These are phyloP conservation scores for Eupithecia vulgata DNA, from an alignment of 2,888 invertebrate genomes.

Conservation along the genomic window DNA sequence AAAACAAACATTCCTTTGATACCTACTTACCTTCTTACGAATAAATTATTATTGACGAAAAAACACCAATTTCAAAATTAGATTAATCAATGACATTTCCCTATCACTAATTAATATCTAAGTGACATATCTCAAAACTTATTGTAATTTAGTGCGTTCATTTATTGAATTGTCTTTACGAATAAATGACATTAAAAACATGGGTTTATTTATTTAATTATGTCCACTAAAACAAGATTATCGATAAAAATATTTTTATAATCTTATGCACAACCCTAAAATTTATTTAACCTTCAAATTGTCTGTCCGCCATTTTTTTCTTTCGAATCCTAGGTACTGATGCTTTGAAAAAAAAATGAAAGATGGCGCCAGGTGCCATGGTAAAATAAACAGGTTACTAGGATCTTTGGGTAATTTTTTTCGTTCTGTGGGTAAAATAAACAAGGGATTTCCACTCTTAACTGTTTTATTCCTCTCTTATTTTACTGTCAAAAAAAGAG, in stretches of 20 bases:
- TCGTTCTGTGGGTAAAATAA: too few relatives aligned
- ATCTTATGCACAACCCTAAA: slow-evolving; percentile 11
- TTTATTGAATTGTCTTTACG: slow-evolving; percentile 84
- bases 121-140: slow-evolving; percentile 82
- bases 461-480: not conserved
- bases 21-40: slow-evolving; percentile 2
- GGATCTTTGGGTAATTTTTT: too few relatives aligned
- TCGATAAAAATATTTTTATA: slow-evolving; percentile 5
- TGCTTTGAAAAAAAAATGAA: not conserved
- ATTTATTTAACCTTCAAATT: not conserved
- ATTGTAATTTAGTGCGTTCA: slow-evolving; percentile 83
- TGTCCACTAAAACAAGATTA: not conserved
- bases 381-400: not conserved
- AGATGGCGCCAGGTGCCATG: not conserved
- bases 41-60: slow-evolving; percentile 15
- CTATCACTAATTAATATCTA: slow-evolving; percentile 73
- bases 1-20: not conserved
- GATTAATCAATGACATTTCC: slow-evolving; percentile 58
- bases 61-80: slow-evolving; percentile 40
- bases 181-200: slow-evolving; percentile 81
- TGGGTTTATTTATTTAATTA: not conserved
- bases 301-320: not conserved
- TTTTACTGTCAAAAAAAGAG: not conserved
- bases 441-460: not conserved
- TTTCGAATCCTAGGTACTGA: not conserved